Conservation (phyloP, 2,797 vertebrate genomes). For the Gadopsis marmoratus region DNA sequence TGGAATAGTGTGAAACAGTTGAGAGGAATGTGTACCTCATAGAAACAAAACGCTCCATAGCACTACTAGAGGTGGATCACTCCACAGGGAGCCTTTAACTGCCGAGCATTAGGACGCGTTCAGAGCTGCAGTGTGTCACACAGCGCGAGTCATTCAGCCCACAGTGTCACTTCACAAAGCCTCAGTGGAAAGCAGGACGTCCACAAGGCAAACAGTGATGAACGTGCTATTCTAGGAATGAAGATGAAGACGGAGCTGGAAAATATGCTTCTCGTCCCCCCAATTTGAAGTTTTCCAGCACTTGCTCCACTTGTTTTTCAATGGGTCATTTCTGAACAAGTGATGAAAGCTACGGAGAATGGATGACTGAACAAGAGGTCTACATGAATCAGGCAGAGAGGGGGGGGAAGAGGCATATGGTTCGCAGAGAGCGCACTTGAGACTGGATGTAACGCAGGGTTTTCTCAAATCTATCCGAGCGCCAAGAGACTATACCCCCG, state of each 20-base stretch:
- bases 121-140: constrained; percentile 62
- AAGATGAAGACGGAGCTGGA: constrained; percentile 79
- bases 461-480: constrained; percentile 68
- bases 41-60: neutral
- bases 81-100: constrained; percentile 7
- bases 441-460: constrained; percentile 69
- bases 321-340: constrained; percentile 88
- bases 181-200: constrained; percentile 76
- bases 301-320: constrained; percentile 82
- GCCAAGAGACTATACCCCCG: constrained; percentile 52
- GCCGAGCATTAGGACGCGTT: constrained; percentile 51
- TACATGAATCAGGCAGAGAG: constrained; percentile 64
- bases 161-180: constrained; percentile 70
- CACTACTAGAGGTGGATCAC: neutral
- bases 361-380: constrained; percentile 65
- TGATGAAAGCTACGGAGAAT: constrained; percentile 83
- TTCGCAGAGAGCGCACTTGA: constrained; percentile 64
- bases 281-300: constrained; percentile 85
- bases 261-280: constrained; percentile 84
- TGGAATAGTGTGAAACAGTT: too few species aligned
- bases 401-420: constrained; percentile 45
- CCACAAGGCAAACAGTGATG: constrained; percentile 73
- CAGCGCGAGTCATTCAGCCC: constrained; percentile 70
- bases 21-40: neutral
- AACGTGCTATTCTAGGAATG: constrained; percentile 73